Conservation (phyloP, 2,888 invertebrate species). For the Trileptium ribeirensis region DNA sequence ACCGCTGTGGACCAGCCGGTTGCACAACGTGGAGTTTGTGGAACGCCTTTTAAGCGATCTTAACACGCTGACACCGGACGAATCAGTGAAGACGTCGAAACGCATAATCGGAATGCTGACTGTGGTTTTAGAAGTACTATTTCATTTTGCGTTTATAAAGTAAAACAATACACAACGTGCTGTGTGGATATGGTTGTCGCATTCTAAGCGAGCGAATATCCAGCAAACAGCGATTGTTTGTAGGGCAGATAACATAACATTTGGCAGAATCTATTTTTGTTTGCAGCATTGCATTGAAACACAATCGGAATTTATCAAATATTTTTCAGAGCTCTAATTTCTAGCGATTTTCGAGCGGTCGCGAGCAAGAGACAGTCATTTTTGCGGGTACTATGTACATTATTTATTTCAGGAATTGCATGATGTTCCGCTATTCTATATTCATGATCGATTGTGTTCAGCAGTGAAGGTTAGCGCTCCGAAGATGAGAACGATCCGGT, state of each 20-base stretch:
- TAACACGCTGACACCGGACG: conserved; percentile 46
- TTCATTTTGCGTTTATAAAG: no score
- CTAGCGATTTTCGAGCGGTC: no score
- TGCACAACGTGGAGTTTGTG: conserved; percentile 75
- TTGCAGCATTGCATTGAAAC: no score
- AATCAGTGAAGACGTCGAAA: conserved; percentile 63
- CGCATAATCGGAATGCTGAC: conserved; percentile 72
- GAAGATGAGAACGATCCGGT: conserved; percentile 59
- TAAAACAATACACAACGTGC: no score
- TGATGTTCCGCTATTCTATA: conserved; percentile 79
- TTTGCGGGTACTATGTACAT: no score
- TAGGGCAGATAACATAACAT: no score
- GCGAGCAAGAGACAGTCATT: no score
- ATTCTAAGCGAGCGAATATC: no score
- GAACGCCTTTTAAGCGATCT: conserved; percentile 58
- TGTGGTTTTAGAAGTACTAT: conserved; percentile 62
- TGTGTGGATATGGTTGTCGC: no score
- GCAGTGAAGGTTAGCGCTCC: conserved; percentile 59
- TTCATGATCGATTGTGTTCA: conserved; percentile 68
- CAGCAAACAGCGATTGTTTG: no score
- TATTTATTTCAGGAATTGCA: conserved; percentile 63
- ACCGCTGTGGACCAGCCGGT: conserved; percentile 82
- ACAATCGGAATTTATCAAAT: background rate
- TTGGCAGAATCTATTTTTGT: no score
- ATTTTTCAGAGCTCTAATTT: background rate